Conservation (phyloP, 2,113 vertebrate species). For the Benitochromis conjunctus region DNA sequence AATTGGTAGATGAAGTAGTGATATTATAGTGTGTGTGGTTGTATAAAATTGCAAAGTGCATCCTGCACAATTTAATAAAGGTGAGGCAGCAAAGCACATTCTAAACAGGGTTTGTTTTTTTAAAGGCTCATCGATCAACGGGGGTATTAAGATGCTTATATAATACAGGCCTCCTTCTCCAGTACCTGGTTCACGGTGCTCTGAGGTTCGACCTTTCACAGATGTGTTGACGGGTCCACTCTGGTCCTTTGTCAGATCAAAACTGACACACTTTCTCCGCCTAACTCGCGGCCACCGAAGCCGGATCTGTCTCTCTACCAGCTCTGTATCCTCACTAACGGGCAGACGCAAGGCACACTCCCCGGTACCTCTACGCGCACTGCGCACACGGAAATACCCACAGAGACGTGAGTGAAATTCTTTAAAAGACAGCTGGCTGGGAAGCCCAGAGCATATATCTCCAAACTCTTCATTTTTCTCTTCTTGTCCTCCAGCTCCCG, state of each 20-base stretch:
- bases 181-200: conserved; percentile 49
- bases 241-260: conserved; percentile 56
- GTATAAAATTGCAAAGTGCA: background rate
- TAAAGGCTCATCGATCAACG: background rate
- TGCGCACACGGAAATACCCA: conserved; percentile 65
- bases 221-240: background rate
- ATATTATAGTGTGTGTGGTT: background rate
- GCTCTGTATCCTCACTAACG: conserved; percentile 70
- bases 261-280: conserved; percentile 70
- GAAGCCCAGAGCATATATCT: conserved; percentile 42
- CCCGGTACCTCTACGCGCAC: background rate
- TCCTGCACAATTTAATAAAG: background rate
- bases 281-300: conserved; percentile 70
- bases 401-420: conserved; percentile 77
- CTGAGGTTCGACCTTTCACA: background rate
- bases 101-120: background rate
- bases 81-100: background rate
- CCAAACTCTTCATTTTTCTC: conserved; percentile 20
- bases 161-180: background rate
- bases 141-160: background rate
- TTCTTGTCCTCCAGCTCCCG: background rate
- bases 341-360: conserved; percentile 46
- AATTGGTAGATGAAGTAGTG: background rate
- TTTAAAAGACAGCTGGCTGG: conserved; percentile 63
- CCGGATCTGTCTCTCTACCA: conserved; percentile 73